Conservation (phyloP, 2,113 vertebrate species). For the Tachysurus fulvidraco region DNA sequence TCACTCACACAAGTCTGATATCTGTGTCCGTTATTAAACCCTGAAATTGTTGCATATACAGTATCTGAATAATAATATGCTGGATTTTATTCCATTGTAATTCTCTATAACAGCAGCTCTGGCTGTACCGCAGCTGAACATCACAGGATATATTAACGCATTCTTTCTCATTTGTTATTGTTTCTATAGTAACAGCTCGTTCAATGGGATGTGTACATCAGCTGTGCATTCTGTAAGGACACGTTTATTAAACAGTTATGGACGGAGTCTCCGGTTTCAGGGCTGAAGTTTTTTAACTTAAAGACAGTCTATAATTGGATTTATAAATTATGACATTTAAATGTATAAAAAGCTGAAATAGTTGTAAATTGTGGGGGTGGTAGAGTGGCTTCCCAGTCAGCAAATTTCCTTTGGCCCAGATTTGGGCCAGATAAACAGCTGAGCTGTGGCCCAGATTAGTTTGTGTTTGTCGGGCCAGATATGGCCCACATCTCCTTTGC, state of each 20-base stretch:
- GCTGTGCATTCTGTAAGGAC: not conserved
- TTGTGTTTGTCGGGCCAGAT: too few species aligned
- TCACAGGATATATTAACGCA: not conserved
- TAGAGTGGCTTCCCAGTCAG: too few species aligned
- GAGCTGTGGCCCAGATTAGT: too few species aligned
- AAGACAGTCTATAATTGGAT: too few species aligned
- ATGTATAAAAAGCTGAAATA: not conserved
- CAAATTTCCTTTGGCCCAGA: too few species aligned
- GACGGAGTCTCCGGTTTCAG: not conserved
- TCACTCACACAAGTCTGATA: not conserved
- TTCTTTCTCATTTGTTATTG: not conserved
- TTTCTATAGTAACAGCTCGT: not conserved
- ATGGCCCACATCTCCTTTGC: too few species aligned
- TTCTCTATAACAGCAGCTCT: not conserved
- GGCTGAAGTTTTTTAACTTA: too few species aligned
- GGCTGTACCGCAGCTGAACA: not conserved
- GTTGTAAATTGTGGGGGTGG: not conserved
- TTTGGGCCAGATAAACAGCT: too few species aligned
- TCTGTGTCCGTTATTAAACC: not conserved
- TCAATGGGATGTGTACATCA: not conserved
- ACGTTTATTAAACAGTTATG: not conserved
- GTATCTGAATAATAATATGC: not conserved
- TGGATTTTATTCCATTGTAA: not conserved
- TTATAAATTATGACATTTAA: too few species aligned
- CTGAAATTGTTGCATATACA: too few species aligned